Evolutionary conservation across 2,113 vertebrate species (phyloP).

Genomic region (Caretta caretta): DNA sequence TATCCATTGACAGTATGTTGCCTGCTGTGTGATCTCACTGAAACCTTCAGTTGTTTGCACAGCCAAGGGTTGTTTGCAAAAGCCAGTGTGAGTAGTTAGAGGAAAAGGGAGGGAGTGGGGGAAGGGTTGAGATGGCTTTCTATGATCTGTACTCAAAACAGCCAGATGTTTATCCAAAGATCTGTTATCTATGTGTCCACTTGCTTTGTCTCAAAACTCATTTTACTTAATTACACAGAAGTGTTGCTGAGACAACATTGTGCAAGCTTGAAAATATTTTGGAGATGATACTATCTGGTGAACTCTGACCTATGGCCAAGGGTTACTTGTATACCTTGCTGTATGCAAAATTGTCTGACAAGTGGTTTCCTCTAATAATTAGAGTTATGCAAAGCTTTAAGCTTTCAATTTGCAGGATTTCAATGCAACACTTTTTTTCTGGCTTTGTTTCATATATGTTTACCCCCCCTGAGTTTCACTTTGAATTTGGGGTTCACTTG

Average conservation of each 20-base stretch:
- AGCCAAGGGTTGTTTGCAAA: not conserved
- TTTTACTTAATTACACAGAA: slow-evolving; percentile 33
- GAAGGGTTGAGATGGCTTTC: not conserved
- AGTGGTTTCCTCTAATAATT: not conserved
- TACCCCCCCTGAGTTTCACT: not conserved
- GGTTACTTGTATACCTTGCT: slow-evolving; percentile 51
- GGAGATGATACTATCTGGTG: not conserved
- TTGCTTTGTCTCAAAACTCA: not conserved
- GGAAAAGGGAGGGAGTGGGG: not conserved
- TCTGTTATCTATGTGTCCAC: not conserved
- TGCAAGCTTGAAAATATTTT: slow-evolving; percentile 32
- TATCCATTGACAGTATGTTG: not conserved
- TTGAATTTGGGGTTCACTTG: slow-evolving; percentile 14
- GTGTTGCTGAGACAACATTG: not conserved
- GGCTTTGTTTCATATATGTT: slow-evolving; percentile 48
- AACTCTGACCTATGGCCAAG: slow-evolving; percentile 54
- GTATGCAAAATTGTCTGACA: not conserved
- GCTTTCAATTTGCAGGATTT: slow-evolving; percentile 59
- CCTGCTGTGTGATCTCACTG: not conserved
- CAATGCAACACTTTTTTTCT: not conserved
- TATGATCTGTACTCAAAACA: not conserved
- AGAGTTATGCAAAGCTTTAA: slow-evolving; percentile 64
- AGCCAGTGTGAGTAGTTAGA: not conserved
- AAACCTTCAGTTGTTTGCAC: not conserved
- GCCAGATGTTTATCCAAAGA: not conserved